These are phyloP conservation scores for Datnioides undecimradiatus DNA, from an alignment of 2,113 vertebrate genomes.

Conservation along the genomic window DNA sequence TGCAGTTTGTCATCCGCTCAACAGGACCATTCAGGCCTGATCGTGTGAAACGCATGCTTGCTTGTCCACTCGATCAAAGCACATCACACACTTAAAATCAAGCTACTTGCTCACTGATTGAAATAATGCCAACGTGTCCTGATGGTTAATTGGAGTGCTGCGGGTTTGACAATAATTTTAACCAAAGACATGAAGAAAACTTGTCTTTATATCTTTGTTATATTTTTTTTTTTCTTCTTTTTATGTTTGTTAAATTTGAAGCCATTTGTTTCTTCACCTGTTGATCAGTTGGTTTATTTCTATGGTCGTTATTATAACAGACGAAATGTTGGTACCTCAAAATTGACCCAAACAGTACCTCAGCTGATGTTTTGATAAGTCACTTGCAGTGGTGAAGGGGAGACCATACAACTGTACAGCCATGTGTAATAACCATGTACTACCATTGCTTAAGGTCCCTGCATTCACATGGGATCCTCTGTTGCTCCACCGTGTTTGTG, in stretches of 20 bases:
- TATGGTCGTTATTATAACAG: conserved; percentile 80
- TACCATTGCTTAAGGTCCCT: conserved; percentile 73
- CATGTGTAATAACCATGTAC: conserved; percentile 78
- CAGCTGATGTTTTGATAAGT: conserved; percentile 87
- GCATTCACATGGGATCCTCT: conserved; percentile 83
- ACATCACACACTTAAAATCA: conserved; percentile 2
- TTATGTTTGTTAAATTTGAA: conserved; percentile 64
- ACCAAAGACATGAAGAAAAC: conserved; percentile 94
- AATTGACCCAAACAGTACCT: conserved; percentile 89
- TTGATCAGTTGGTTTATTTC: conserved; percentile 76
- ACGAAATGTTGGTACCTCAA: conserved; percentile 90
- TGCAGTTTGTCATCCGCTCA: not conserved
- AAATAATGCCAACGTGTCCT: conserved; percentile 62
- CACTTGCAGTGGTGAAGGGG: conserved; percentile 78
- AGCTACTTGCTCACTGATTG: conserved; percentile 17
- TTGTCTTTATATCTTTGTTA: conserved; percentile 76
- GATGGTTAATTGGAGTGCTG: conserved; percentile 66
- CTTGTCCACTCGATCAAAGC: conserved; percentile 37
- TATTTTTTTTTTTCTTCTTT: conserved; percentile 51
- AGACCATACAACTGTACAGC: conserved; percentile 83
- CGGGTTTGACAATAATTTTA: conserved; percentile 87
- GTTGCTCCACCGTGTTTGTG: conserved; percentile 93
- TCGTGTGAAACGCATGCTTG: conserved; percentile 23
- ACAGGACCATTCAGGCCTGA: conserved; percentile 8
- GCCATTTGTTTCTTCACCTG: conserved; percentile 71